Evolutionary conservation across 2,888 invertebrate genomes (phyloP), one percentile per base, ranked within the genome.

Genomic region (Alloplasta piceator): DNA sequence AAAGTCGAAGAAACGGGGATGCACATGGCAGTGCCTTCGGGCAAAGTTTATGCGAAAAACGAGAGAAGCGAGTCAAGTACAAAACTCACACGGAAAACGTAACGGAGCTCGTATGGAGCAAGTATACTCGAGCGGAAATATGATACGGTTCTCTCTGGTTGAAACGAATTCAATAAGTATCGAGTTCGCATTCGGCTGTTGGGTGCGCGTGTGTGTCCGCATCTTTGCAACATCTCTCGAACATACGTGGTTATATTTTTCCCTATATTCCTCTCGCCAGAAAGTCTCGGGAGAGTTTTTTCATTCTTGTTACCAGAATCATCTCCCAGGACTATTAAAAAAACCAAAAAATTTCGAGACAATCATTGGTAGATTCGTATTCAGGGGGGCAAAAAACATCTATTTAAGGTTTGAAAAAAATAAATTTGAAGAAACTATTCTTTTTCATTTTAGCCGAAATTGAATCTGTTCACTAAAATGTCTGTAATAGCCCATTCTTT

Each of bases 131-230:
- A 14, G 74, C 83, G 85, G 83, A 85, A 87, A 86, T 85, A 82
- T 79, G 84, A 86, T 85, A 86, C 78, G 63, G 63, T 74, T 26
- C 26, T 26, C 26, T 26, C 68, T 80, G 71, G 64, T 79, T 77
- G 78, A 67, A 66, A 70, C 83, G 71, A 83, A 80, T 81, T 83
- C 82, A 80, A 85, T 84, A 78, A 83, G 80, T 85, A 87, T 87
- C 85, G 85, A 84, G 83, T 87, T 87, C 80, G 80, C 85, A 83
- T 86, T 87, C 83, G 67, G 78, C 50, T 72, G 26, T 52, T 60
- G 50, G 41, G 41, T 26, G 26, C 43, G 26, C 43, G 43, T 43
- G 1, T 43, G 43, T 43, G 6, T 43, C 10, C 58, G 14, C 74
- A 48, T 58, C 16, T 66, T 64, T 64, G 41, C 16, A 46, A 56